Evolutionary conservation across 2,888 invertebrate genomes (phyloP), one percentile per base, ranked within the genome.

Genomic region (Pseudeuparius sepicola): DNA sequence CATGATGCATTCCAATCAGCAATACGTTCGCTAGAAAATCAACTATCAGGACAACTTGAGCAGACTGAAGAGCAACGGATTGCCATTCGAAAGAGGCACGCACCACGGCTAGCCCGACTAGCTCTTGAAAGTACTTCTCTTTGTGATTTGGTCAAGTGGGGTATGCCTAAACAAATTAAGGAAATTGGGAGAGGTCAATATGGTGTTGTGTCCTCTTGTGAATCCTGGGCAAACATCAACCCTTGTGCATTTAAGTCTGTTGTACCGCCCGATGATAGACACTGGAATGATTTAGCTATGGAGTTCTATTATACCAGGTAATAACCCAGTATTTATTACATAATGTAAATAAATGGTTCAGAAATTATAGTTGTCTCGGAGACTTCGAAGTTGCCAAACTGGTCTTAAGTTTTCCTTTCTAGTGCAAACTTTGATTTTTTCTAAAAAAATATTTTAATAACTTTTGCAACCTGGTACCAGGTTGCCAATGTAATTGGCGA

Each of bases 231-330:
- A 1, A 78, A 74, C 0, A 70, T 68, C 31, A 63, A 73, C n/a
- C 82, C 83, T 0, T 83, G 79, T 51, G 88, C 88, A 4, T 77
- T 87, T 31, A 90, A 90, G 65, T 85, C 87, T 0, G 86, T 90
- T 31, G 75, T 88, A 26, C 89, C 89, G 1, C 83, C 85, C 1
- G 89, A 90, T 57, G 87, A 87, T 50, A 68, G 84, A 40, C 88
- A 89, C 55, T 89, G 87, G 80, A 81, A 83, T 55, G 89, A 90
- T 55, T 65, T 90, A 2, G 87, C 89, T 1, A 80, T 89, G 78
- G 89, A 90, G 62, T 88, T 88, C 67, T 87, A 85, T 59, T 88
- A 88, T 52, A 87, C 88, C 30, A 76, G 81, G 83, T 80, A 52
- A 37, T 12, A 35, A 24, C 6, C n/a, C n/a, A n/a, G n/a, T n/a